Conservation (phyloP, 2,888 invertebrate species). For the Erebia epiphron region DNA sequence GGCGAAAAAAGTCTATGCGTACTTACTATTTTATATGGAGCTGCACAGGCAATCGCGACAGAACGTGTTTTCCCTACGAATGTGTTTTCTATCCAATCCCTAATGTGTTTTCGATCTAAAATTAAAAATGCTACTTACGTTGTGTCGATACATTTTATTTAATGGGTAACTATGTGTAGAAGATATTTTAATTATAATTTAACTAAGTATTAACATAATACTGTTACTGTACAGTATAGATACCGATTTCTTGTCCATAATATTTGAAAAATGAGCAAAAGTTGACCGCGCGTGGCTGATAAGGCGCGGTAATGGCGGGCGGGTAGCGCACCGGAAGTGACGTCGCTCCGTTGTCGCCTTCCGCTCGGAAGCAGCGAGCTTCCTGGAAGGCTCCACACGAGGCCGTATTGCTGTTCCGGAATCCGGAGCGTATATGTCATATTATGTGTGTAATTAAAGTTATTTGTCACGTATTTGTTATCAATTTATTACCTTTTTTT, state of each 20-base stretch:
- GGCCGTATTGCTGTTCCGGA: slow-evolving; percentile 48
- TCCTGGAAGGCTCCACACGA: slow-evolving; percentile 59
- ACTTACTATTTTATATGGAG: no score
- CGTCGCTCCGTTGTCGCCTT: slow-evolving; percentile 61
- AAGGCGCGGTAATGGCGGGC: slow-evolving; percentile 20
- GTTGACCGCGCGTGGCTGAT: slow-evolving; percentile 26
- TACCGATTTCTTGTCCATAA: background rate
- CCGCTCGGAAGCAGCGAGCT: slow-evolving; percentile 70
- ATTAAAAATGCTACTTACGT: no score
- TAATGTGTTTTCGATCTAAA: no score
- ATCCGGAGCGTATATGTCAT: slow-evolving; percentile 28
- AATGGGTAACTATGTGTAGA: no score
- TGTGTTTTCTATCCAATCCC: no score
- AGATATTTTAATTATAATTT: no score
- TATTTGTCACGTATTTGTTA: slow-evolving; percentile 5
- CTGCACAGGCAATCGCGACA: no score
- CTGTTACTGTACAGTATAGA: no score
- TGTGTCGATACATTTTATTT: no score
- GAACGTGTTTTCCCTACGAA: no score
- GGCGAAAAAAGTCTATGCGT: no score
- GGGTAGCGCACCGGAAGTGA: slow-evolving; percentile 55
- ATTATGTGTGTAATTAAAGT: slow-evolving; percentile 8
- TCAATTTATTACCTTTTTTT: background rate
- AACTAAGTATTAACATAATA: no score
- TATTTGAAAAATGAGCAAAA: slow-evolving; percentile 24